A percentile compares a stretch with the other conserved stretches of the same genome.
phyloP scores from a whole-genome alignment of 2,113 vertebrate species.

The Atractosteus spatula region DNA sequence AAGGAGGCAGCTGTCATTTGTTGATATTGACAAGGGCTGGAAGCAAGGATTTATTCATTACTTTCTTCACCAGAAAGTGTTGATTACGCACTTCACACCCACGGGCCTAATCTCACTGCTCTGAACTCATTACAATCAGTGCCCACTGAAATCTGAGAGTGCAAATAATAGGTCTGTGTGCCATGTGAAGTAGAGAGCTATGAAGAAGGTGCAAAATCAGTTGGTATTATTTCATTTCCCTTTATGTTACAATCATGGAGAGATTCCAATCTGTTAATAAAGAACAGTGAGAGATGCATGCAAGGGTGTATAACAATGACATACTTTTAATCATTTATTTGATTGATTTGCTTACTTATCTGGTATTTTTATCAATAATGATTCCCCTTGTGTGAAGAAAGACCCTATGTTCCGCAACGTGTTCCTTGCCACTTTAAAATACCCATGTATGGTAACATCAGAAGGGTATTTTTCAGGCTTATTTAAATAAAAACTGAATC shows the following conservation, averaged over 20 bases:
- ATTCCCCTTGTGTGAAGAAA: no score
- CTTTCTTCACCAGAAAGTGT: not conserved
- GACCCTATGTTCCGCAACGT: no score
- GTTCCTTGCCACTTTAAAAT: no score
- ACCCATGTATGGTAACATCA: no score
- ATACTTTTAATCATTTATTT: no score
- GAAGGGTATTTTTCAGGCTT: no score
- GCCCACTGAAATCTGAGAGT: not conserved
- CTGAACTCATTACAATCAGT: not conserved
- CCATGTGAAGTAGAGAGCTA: not conserved
- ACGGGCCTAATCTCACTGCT: not conserved
- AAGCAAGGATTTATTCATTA: constrained; percentile 7
- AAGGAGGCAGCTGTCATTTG: no score
- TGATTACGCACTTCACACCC: constrained; percentile 6
- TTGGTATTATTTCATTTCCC: constrained; percentile 3
- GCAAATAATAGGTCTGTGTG: not conserved
- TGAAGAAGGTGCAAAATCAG: not conserved
- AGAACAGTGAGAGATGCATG: not conserved
- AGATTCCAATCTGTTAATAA: no score
- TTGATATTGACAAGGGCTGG: not conserved
- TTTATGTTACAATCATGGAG: not conserved
- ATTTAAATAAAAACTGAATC: no score
- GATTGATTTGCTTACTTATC: no score
- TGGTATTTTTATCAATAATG: no score
- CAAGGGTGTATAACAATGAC: no score